A percentile compares a stretch with the other conserved stretches of the same genome.
Evolutionary conservation across 2,113 vertebrate genomes (phyloP).

Genomic region (Ciconia maguari): DNA sequence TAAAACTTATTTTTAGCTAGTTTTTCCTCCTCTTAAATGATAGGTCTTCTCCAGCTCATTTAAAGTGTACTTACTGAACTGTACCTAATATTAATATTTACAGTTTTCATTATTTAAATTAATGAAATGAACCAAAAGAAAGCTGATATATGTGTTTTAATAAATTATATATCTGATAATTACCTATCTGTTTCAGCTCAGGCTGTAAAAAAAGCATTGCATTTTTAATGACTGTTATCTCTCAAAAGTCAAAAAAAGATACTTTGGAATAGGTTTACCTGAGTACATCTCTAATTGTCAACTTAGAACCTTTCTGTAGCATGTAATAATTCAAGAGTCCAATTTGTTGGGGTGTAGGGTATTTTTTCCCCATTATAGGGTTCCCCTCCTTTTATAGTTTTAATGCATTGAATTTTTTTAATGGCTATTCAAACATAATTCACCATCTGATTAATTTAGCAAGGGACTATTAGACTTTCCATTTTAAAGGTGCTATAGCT

Average conservation of each 20-base stretch:
- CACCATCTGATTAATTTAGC: not conserved
- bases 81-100: slow-evolving; percentile 26
- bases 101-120: slow-evolving; percentile 11
- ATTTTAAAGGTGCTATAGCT: not conserved
- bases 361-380: not conserved
- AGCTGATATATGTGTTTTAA: not conserved
- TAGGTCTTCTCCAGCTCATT: not conserved
- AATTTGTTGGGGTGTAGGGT: not conserved
- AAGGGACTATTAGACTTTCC: not conserved
- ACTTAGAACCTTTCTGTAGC: not conserved
- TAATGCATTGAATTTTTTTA: not conserved
- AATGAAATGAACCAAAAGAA: slow-evolving; percentile 8
- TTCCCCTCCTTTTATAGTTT: not conserved
- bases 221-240: slow-evolving; percentile 12
- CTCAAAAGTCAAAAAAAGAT: not conserved
- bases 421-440: not conserved
- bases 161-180: not conserved
- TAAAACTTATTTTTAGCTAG: not conserved
- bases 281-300: not conserved
- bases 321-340: not conserved
- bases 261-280: not conserved
- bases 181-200: not conserved
- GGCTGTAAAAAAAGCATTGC: not conserved
- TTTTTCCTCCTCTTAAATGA: not conserved
- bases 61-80: not conserved